Percentiles rank a stretch among this genome's conserved stretches.
phyloP scores from a whole-genome alignment of 2,113 vertebrate species.

The Tricholaema leucomelas region DNA sequence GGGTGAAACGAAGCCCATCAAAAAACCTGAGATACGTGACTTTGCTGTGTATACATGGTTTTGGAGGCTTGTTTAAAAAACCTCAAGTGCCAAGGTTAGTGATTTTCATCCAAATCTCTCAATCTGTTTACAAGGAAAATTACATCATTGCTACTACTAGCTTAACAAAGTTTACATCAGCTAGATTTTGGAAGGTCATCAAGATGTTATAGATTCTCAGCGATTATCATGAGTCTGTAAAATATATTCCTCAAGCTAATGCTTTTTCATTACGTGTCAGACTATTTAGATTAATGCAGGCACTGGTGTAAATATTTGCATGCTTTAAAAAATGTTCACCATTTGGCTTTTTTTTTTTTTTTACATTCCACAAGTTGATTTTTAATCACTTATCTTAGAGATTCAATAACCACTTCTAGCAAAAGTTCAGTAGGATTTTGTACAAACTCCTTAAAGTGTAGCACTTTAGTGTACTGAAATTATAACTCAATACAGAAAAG shows the following conservation, averaged over 20 bases:
- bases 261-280: not conserved
- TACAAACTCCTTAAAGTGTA: not conserved
- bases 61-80: slow-evolving; percentile 38
- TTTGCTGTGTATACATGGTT: not conserved
- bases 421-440: not conserved
- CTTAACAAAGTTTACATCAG: slow-evolving; percentile 37
- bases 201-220: slow-evolving; percentile 23
- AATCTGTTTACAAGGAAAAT: slow-evolving; percentile 38
- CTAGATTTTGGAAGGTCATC: slow-evolving; percentile 42
- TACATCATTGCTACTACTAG: slow-evolving; percentile 21
- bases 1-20: not conserved
- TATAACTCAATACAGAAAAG: not conserved
- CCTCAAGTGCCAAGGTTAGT: not conserved
- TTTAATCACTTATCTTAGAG: not conserved
- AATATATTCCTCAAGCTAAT: slow-evolving; percentile 33
- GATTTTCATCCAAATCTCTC: not conserved
- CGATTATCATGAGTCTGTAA: not conserved
- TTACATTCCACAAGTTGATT: not conserved
- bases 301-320: slow-evolving; percentile 1
- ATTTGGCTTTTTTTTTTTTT: slow-evolving; percentile 21
- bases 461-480: not conserved
- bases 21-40: not conserved
- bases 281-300: not conserved
- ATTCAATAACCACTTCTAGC: not conserved
- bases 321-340: not conserved